Conservation (phyloP, 2,797 vertebrate genomes). For the Varecia variegata region DNA sequence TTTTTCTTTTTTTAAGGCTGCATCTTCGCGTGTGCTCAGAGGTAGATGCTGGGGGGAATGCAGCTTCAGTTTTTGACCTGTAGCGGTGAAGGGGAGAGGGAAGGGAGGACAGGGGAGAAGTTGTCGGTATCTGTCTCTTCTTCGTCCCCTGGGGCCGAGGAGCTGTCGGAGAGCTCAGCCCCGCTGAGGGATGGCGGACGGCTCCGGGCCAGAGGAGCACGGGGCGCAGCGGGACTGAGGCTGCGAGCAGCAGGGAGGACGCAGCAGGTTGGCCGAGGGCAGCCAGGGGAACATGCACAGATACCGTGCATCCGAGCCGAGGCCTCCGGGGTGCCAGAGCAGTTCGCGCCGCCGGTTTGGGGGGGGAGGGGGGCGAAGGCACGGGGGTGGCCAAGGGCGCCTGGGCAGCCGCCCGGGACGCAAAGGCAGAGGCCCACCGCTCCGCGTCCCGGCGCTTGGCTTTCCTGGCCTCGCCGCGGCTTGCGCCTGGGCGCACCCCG, state of each 20-base stretch:
- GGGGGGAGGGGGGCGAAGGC: accelerated
- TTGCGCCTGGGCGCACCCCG: not conserved
- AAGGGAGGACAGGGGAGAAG: too few species aligned
- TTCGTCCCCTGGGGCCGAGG: not conserved
- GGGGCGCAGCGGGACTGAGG: too few species aligned
- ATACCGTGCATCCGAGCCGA: not conserved
- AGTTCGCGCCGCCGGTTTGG: not conserved
- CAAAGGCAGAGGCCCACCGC: not conserved
- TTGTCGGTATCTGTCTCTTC: not conserved
- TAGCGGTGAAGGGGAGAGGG: not conserved
- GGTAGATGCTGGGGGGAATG: not conserved
- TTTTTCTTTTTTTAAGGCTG: not conserved
- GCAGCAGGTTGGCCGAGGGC: not conserved
- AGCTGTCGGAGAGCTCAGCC: not conserved
- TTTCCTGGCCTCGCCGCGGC: not conserved
- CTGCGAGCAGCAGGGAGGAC: not conserved
- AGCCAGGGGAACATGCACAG: not conserved
- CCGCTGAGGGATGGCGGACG: not conserved
- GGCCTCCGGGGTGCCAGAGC: not conserved
- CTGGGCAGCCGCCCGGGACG: not conserved
- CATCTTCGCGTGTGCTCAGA: not conserved
- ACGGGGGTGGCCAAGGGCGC: not conserved
- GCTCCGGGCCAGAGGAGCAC: not conserved
- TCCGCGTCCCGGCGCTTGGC: not conserved
- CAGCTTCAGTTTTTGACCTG: not conserved